Conservation (phyloP, 2,113 vertebrate species). For the Barbus barbus region DNA sequence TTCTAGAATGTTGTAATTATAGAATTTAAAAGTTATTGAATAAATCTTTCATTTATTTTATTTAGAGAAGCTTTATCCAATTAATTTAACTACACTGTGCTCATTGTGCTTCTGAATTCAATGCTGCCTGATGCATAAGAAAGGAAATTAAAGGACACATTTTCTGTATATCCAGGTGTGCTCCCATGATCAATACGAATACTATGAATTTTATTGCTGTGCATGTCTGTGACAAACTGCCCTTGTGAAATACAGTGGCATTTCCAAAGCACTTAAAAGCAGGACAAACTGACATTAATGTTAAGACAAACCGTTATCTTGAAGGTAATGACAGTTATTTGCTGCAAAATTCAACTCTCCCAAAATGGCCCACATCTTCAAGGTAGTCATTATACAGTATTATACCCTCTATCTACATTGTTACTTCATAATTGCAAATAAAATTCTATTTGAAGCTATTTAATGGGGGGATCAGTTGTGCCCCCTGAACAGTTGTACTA, state of each 20-base stretch:
- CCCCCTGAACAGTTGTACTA: background rate
- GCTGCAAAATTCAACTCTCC: background rate
- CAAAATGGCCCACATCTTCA: slow-evolving; percentile 34
- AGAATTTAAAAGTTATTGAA: background rate
- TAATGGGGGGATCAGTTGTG: background rate
- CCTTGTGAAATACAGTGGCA: background rate
- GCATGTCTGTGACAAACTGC: slow-evolving; percentile 11
- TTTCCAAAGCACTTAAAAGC: slow-evolving; percentile 29
- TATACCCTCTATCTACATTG: background rate
- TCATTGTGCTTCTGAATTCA: background rate
- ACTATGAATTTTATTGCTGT: background rate
- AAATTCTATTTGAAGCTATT: background rate
- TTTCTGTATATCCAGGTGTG: too few species aligned
- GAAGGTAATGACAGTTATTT: slow-evolving; percentile 3
- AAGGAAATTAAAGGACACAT: background rate
- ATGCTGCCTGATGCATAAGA: background rate
- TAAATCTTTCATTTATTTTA: background rate
- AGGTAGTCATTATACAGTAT: slow-evolving; percentile 21
- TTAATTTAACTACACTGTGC: background rate
- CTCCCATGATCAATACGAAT: background rate
- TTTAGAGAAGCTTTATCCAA: background rate
- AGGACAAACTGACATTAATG: slow-evolving; percentile 12
- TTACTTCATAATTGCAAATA: background rate
- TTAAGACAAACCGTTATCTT: background rate
- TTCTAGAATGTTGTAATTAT: too few species aligned